Conservation (phyloP, 2,113 vertebrate genomes). For the Pandion haliaetus region DNA sequence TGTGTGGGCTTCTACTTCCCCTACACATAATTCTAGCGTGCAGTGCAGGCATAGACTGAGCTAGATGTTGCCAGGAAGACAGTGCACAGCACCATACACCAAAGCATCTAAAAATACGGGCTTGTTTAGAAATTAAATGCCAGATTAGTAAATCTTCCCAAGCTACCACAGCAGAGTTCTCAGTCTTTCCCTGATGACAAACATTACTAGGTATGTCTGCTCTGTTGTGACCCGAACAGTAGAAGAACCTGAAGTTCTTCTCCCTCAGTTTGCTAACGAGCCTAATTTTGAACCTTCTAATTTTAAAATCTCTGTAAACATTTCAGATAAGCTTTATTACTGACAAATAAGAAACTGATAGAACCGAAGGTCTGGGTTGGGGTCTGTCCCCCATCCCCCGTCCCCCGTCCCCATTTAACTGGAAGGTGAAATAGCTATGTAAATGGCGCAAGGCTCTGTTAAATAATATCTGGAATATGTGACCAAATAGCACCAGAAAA, state of each 20-base stretch:
- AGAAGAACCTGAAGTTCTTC: not conserved
- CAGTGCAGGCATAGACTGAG: not conserved
- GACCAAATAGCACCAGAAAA: not conserved
- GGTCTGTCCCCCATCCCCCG: no score
- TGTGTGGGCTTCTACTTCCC: not conserved
- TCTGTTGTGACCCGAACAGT: not conserved
- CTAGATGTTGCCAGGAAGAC: not conserved
- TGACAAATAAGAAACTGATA: not conserved
- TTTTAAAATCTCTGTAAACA: not conserved
- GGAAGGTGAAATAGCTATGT: not conserved
- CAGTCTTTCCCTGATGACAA: not conserved
- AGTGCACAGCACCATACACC: not conserved
- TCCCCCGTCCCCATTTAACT: not conserved
- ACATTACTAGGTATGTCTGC: not conserved
- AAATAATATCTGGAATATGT: not conserved
- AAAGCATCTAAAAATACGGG: not conserved
- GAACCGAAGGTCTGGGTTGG: not conserved
- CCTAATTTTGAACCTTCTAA: not conserved
- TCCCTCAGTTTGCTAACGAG: not conserved
- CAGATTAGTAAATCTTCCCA: not conserved
- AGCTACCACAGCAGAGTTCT: not conserved
- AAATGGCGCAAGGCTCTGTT: not conserved
- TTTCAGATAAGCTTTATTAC: not conserved
- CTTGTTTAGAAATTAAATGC: not conserved
- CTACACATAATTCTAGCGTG: no score